Evolutionary conservation across 2,113 vertebrate species (phyloP).

Genomic region (Pituophis catenifer): DNA sequence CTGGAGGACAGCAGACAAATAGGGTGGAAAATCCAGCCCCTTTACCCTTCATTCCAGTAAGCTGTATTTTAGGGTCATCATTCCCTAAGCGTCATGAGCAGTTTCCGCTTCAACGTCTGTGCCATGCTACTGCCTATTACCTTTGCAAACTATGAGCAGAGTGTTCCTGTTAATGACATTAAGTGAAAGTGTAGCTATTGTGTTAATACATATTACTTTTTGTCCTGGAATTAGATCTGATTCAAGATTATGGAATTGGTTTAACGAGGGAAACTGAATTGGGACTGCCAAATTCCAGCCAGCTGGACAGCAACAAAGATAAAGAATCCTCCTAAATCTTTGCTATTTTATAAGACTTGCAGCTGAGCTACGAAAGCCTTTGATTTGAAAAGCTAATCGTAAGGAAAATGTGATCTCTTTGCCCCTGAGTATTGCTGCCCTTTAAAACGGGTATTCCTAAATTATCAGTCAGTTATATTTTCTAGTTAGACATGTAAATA

Average conservation of each 20-base stretch:
- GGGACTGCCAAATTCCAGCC: not conserved
- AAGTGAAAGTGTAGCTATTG: not conserved
- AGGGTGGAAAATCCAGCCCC: not conserved
- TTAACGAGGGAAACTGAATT: not conserved
- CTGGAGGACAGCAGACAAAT: not conserved
- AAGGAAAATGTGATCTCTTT: not conserved
- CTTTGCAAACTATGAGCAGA: not conserved
- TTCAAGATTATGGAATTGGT: not conserved
- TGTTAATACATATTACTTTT: not conserved
- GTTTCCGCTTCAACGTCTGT: not conserved
- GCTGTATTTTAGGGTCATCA: not conserved
- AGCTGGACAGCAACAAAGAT: not conserved
- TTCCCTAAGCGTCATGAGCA: constrained; percentile 16
- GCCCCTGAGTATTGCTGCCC: not conserved
- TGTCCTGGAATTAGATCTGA: not conserved
- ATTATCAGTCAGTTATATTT: not conserved
- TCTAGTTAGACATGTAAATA: not conserved
- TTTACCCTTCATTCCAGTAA: not conserved
- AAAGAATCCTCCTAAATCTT: not conserved
- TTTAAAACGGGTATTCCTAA: not conserved
- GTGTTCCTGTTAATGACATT: not conserved
- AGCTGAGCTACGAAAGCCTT: not conserved
- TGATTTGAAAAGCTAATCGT: not conserved
- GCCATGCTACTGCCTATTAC: not conserved
- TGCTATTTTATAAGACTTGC: not conserved